Percentiles rank a stretch among this genome's conserved stretches.
phyloP scores from a whole-genome alignment of 2,888 invertebrate species.

The Brachylomia viminalis region DNA sequence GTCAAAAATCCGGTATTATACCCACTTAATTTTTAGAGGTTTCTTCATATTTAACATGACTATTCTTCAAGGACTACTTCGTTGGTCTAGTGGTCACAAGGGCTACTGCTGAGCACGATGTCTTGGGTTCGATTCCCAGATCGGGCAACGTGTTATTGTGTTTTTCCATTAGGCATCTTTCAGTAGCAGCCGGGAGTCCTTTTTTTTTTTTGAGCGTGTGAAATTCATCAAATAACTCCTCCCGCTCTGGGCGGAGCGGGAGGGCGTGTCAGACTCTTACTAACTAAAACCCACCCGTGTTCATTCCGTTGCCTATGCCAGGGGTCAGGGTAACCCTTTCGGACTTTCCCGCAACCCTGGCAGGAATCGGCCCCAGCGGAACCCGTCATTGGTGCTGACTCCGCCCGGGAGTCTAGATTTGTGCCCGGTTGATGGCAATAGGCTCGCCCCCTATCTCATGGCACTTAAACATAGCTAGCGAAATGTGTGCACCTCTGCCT shows the following conservation, averaged over 20 bases:
- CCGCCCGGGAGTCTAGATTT: background rate
- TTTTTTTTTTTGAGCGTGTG: too few relatives aligned
- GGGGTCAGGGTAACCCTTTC: too few relatives aligned
- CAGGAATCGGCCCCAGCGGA: too few relatives aligned
- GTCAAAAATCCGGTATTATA: conserved; percentile 1
- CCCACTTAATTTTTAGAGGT: background rate
- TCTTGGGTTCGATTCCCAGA: background rate
- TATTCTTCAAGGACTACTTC: background rate
- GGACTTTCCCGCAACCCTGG: too few relatives aligned
- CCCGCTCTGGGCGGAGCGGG: too few relatives aligned
- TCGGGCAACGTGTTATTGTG: background rate
- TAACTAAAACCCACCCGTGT: too few relatives aligned
- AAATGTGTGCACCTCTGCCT: background rate
- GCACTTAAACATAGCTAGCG: background rate
- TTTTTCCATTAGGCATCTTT: background rate
- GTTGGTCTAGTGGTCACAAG: background rate
- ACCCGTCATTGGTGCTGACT: too few relatives aligned
- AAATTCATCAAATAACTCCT: too few relatives aligned
- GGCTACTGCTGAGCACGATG: background rate
- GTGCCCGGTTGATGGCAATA: background rate
- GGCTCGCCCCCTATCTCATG: background rate
- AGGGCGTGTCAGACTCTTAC: too few relatives aligned
- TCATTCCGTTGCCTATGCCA: too few relatives aligned
- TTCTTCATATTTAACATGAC: background rate
- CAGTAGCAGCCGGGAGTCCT: background rate